Base-by-base conservation (phyloP, 2,888 invertebrate genomes). In the Phengaris arion region DNA sequence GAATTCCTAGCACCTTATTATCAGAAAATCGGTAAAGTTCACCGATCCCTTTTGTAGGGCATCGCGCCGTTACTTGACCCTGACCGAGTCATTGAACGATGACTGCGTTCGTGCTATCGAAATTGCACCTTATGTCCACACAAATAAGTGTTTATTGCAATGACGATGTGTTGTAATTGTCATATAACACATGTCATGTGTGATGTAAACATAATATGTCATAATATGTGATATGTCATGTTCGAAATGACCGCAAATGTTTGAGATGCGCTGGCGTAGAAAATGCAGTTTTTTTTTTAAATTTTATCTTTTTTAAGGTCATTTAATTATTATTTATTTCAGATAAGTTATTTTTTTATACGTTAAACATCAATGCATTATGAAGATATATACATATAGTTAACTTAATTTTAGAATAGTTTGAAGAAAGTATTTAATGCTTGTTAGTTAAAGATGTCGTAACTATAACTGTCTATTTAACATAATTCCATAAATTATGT, bases 51-150 rank as follows among this genome's bases (percentile, higher is more conserved):
- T 88, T 86, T 85, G 86, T 91, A 87, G 92, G 91, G 87, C 92
- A 84, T 80, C 77, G 81, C 83, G 81, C 92, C 89, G 92, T 92
- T 92, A 92, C 74, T 81, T 84, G 92, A 82, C 92, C 91, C 85
- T 92, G 92, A 91, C 91, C 90, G 87, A 74, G 68, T 68, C 81
- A 83, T 81, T 84, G 83, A 79, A 81, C 86, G 85, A 86, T 88
- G 88, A 86, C 87, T 87, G 64, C 64, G 52, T 12, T 48, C 8
- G 48, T 52, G 10, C 64, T 35, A 52, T 8, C 15, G 10, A 35
- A 68, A 68, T 52, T 57, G 35, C 48, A 54, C 69, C 69, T 45
- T 75, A 75, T 69, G 46, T 45, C 2, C 7, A 45, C 6, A 22
- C 15, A 0, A 69, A 22, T 68, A 57, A 10, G 64, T 35, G 45